phyloP scores from a whole-genome alignment of 2,797 vertebrate genomes.

The Oreochromis mossambicus region DNA sequence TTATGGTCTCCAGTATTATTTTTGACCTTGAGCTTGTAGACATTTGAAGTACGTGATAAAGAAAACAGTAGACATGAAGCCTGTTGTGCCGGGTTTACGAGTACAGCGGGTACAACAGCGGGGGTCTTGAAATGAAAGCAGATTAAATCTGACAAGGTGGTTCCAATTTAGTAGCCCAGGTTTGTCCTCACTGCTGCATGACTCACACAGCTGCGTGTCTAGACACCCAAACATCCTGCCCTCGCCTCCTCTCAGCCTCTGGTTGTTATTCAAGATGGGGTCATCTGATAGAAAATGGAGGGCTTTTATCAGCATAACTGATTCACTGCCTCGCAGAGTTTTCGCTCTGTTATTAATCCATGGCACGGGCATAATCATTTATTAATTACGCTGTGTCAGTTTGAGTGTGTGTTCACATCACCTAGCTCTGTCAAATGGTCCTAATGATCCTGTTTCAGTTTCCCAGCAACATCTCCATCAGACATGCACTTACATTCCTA shows the following conservation, averaged over 20 bases:
- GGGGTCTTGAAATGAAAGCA: background rate
- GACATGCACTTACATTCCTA: background rate
- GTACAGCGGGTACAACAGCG: background rate
- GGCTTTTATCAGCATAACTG: slow-evolving; percentile 53
- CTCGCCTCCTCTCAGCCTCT: background rate
- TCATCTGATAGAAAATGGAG: slow-evolving; percentile 34
- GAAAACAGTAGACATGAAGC: background rate
- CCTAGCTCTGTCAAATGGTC: slow-evolving; percentile 25
- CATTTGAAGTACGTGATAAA: background rate
- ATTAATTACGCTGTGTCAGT: slow-evolving; percentile 34
- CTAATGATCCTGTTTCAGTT: slow-evolving; percentile 28
- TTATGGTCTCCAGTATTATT: background rate
- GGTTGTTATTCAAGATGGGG: slow-evolving; percentile 46
- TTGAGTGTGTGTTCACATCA: slow-evolving; percentile 17
- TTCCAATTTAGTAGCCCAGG: slow-evolving; percentile 12
- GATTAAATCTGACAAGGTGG: slow-evolving; percentile 42
- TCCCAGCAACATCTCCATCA: slow-evolving; percentile 25
- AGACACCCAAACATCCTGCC: slow-evolving; percentile 11
- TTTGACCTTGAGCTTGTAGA: background rate
- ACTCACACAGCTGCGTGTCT: slow-evolving; percentile 41
- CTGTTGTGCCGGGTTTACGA: background rate
- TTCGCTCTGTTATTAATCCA: slow-evolving; percentile 34
- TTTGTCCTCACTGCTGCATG: slow-evolving; percentile 24
- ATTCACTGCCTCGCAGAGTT: slow-evolving; percentile 7
- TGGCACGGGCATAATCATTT: slow-evolving; percentile 20